Conservation (phyloP, 2,888 invertebrate genomes). For the Silvanus unidentatus region DNA sequence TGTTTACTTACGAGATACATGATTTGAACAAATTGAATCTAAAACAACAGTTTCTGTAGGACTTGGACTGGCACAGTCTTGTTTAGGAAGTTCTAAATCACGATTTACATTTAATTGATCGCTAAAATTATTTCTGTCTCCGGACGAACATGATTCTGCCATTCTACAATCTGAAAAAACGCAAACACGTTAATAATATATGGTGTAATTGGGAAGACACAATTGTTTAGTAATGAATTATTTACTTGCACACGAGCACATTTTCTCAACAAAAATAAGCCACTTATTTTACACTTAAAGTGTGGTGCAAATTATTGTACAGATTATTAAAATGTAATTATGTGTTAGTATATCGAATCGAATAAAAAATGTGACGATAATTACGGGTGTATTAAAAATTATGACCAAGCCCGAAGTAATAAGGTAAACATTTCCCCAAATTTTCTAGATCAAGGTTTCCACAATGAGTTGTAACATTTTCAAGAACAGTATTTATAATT, state of each 20-base stretch:
- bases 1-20: slow-evolving; percentile 33
- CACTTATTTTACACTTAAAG: neutral
- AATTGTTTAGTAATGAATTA: no score
- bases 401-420: slow-evolving; percentile 16
- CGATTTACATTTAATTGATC: slow-evolving; percentile 30
- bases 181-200: no score
- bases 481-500: no score
- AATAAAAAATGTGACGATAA: slow-evolving; percentile 3
- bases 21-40: slow-evolving; percentile 36
- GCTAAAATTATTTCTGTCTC: slow-evolving; percentile 34
- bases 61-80: slow-evolving; percentile 45
- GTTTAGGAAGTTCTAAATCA: slow-evolving; percentile 39
- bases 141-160: slow-evolving; percentile 45
- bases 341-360: neutral
- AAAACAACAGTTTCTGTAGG: slow-evolving; percentile 44
- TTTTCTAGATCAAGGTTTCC: slow-evolving; percentile 8
- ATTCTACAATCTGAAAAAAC: slow-evolving; percentile 34
- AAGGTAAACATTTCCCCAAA: slow-evolving; percentile 14
- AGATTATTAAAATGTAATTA: neutral
- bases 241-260: neutral
- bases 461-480: neutral
- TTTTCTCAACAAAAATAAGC: neutral
- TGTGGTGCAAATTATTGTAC: no score
- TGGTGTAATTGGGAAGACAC: neutral
- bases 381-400: slow-evolving; percentile 15